Evolutionary conservation across 2,113 vertebrate genomes (phyloP), one percentile per base, ranked within the genome.

Genomic region (Oncorhynchus kisutch): DNA sequence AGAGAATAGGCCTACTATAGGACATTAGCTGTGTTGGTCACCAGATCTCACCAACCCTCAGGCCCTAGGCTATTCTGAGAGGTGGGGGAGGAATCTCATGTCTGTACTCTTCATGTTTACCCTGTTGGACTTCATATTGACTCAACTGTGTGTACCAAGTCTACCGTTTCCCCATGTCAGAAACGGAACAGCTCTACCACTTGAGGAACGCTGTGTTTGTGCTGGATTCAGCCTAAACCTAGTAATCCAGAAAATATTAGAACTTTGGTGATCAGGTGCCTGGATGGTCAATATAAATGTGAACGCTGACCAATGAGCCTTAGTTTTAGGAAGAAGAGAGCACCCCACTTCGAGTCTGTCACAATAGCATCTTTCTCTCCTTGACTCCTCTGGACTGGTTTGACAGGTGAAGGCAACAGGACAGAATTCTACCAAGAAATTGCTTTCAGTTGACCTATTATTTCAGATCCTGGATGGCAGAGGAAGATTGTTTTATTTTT

Each of bases 51-150:
- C 13, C 54, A 14, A 8, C 3, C 54, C 54, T 20, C 18, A 57
- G 18, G 16, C 5, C 16, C 54, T 7, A 57, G 4, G 18, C 54
- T 57, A 7, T 57, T 57, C 54, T 57, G 54, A 57, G 54, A 57
- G 54, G 54, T 57, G 54, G 4, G 18, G 54, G 54, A 18, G 54
- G 54, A 57, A 57, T 57, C 54, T 57, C 16, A 20, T 6, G 54
- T 57, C 54, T 57, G 14, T 18, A 20, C 16, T 57, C 54, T 57
- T 20, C 4, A 57, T 57, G 54, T 57, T 57, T 57, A 57, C 54
- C 54, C 54, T 57, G 54, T 57, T 57, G 39, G 74, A 78, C 86
- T 87, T 84, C 62, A 82, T 88, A 78, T 85, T 82, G 83, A 90
- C 81, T 84, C n/a, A 66, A 75, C 73, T 76, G 31, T 34, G 54